Evolutionary conservation across 2,888 invertebrate species (phyloP), one percentile per base, ranked within the genome.

Genomic region (Cantharis flavilabris): DNA sequence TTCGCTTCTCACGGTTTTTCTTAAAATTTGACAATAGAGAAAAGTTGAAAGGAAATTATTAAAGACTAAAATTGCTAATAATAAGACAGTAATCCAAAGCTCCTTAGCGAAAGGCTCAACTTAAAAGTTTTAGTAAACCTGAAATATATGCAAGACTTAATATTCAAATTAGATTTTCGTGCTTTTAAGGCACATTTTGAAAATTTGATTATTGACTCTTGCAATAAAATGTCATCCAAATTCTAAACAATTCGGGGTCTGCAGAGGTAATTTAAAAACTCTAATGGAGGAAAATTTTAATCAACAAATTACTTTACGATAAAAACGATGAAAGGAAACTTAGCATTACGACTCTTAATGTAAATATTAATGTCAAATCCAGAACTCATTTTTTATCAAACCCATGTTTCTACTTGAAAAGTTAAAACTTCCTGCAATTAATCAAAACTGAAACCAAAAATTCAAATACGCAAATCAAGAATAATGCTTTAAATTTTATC

Each of bases 81-180:
- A 73, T 30, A 20, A 62, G 73, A 73, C 69, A 30, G 69, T 69
- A 73, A 49, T 62, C 49, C 62, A 69, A 73, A 73, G 73, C 49
- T 69, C 20, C 73, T 73, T 69, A 73, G 9, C 7, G 65, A 67
- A 23, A 16, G 62, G 16, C 65, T 67, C 65, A 67, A 67, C 65
- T 67, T 67, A 67, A 49, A 67, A 67, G 73, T 73, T 28, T 49
- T 20, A 69, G 62, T 69, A 49, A 20, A 69, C 49, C 14, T 30
- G 30, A 73, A 69, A 73, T 73, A n/a, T 69, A 73, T 73, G 73
- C 73, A 73, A 69, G 49, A 33, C 69, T 73, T 69, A 26, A 69
- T 16, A 26, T 69, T 49, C 18, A 69, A 73, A 73, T 69, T 73
- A 69, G 73, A 69, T 73, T 33, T 70, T 18, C 30, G 28, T 70